phyloP scores from a whole-genome alignment of 2,888 invertebrate genomes.

The Saturnia pavonia region DNA sequence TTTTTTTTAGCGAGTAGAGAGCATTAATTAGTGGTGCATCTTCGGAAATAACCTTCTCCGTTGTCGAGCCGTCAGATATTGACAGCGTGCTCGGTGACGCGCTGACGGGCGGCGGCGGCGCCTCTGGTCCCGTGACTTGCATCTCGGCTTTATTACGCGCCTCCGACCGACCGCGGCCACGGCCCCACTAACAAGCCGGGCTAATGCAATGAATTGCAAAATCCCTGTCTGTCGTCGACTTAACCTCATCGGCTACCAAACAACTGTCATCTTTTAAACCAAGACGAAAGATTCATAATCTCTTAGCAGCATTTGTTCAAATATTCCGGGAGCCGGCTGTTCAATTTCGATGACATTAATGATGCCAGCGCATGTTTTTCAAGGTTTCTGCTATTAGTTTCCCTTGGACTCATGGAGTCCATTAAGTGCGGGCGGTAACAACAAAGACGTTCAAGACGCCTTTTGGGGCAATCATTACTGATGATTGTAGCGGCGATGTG shows the following conservation, averaged over 20 bases:
- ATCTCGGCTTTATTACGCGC: slow-evolving; percentile 72
- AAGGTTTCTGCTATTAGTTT: slow-evolving; percentile 64
- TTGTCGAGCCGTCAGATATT: slow-evolving; percentile 73
- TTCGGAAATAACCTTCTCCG: slow-evolving; percentile 76
- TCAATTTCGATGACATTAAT: slow-evolving; percentile 76
- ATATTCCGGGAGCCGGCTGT: slow-evolving; percentile 68
- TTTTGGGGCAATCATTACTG: slow-evolving; percentile 59
- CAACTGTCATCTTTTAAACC: slow-evolving; percentile 43
- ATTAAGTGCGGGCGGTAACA: slow-evolving; percentile 66
- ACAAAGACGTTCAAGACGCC: slow-evolving; percentile 59
- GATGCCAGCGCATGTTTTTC: slow-evolving; percentile 64
- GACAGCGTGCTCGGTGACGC: slow-evolving; percentile 71
- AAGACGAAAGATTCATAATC: slow-evolving; percentile 41
- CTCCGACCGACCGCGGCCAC: slow-evolving; percentile 48
- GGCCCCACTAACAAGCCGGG: slow-evolving; percentile 76
- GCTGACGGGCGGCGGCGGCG: slow-evolving; percentile 66
- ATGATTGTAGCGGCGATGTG: slow-evolving; percentile 58
- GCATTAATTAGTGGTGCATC: slow-evolving; percentile 78
- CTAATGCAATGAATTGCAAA: slow-evolving; percentile 81
- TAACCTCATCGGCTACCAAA: slow-evolving; percentile 29
- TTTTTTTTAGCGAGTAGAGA: slow-evolving; percentile 62
- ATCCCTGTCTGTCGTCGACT: slow-evolving; percentile 46
- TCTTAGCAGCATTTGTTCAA: slow-evolving; percentile 29
- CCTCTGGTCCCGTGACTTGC: slow-evolving; percentile 75
- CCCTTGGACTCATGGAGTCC: slow-evolving; percentile 43